These are phyloP conservation scores for Metridium senile DNA, from an alignment of 92 coral and sea anemone species.

Conservation along the genomic window DNA sequence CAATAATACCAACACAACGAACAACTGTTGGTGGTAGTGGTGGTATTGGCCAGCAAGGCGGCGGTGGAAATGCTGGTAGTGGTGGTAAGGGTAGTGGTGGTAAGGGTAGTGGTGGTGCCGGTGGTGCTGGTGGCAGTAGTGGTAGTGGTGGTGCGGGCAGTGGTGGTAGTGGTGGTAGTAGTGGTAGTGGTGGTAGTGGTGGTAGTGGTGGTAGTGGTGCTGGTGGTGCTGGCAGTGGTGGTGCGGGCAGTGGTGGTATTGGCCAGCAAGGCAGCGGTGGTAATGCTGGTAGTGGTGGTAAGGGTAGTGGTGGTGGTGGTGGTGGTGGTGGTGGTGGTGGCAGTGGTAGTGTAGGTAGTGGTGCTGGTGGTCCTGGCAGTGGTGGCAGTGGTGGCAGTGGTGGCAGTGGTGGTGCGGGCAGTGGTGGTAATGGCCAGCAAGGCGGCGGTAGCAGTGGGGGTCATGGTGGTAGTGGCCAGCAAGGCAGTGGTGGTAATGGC, in stretches of 20 bases:
- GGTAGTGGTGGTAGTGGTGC: background rate
- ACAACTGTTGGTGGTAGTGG: conserved; percentile 5
- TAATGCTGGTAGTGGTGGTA: background rate
- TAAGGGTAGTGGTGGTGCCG: background rate
- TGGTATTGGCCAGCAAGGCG: background rate
- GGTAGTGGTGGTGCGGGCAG: background rate
- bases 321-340: too few relatives aligned
- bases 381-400: conserved; percentile 1
- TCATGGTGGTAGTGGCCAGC: background rate
- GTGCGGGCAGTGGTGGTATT: background rate
- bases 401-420: background rate
- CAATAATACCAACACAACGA: background rate
- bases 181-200: background rate
- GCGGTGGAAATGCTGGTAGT: background rate
- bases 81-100: background rate
- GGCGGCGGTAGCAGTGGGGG: background rate
- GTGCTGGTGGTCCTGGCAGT: background rate
- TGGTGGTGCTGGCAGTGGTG: background rate
- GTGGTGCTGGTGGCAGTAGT: background rate
- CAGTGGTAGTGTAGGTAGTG: background rate
- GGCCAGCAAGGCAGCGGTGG: background rate
- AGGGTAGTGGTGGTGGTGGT: too few relatives aligned
- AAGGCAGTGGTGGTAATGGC: background rate
- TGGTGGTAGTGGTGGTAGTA: background rate
- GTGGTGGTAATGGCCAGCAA: background rate